phyloP scores from a whole-genome alignment of 2,888 invertebrate species.

The Melipona beecheii region DNA sequence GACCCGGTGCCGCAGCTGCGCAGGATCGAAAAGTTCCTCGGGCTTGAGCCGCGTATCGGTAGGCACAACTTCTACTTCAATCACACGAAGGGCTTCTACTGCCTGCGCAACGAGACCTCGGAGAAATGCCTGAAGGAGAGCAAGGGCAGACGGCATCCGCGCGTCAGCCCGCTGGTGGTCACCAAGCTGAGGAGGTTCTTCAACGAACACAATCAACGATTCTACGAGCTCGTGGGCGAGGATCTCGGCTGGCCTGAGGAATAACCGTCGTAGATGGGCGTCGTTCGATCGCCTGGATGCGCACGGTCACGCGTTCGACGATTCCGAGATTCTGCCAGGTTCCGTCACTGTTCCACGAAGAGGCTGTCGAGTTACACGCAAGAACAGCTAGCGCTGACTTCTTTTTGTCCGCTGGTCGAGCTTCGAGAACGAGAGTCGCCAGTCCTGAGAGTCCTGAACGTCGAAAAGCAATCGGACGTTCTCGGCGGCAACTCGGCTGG shows the following conservation, averaged over 20 bases:
- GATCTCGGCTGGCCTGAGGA: conserved; percentile 97
- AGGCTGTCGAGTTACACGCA: too few relatives aligned
- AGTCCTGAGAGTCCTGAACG: too few relatives aligned
- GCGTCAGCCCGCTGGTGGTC: conserved; percentile 92
- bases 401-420: not conserved
- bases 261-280: conserved; percentile 82
- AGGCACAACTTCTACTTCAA: conserved; percentile 98
- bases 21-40: conserved; percentile 94
- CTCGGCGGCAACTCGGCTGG: conserved; percentile 39
- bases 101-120: conserved; percentile 93
- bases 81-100: conserved; percentile 98
- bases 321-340: too few relatives aligned
- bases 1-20: conserved; percentile 95
- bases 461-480: too few relatives aligned
- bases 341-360: too few relatives aligned
- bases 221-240: conserved; percentile 96
- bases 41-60: conserved; percentile 89
- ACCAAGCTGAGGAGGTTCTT: conserved; percentile 94
- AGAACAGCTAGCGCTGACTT: too few relatives aligned
- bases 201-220: conserved; percentile 95
- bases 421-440: not conserved
- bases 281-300: conserved; percentile 32
- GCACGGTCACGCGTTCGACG: conserved; percentile 16
- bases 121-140: conserved; percentile 94
- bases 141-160: conserved; percentile 93